Conservation (phyloP, 1,140 invertebrate species). For the Drosophila sulfurigaster region DNA sequence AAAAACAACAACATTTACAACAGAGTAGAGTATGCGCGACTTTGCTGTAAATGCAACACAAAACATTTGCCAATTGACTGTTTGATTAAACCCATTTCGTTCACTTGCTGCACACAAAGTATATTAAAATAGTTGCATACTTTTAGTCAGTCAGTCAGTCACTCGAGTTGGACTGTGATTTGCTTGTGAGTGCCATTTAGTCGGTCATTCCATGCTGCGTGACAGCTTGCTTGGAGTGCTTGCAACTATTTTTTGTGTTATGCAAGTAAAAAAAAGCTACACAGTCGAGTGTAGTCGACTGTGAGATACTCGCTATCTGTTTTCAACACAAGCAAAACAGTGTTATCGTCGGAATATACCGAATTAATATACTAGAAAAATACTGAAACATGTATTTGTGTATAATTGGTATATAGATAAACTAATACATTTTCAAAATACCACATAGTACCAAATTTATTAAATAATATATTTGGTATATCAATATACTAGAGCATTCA, state of each 20-base stretch:
- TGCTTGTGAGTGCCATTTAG: constrained; percentile 23
- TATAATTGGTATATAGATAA: no score
- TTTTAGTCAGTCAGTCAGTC: background rate
- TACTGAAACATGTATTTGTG: no score
- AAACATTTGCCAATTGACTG: background rate
- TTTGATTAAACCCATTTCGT: background rate
- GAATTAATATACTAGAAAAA: no score
- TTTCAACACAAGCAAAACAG: no score
- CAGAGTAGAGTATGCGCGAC: constrained; percentile 1
- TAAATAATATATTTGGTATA: no score
- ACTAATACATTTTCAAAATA: no score
- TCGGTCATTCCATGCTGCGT: constrained; percentile 28
- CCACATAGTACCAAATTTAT: no score
- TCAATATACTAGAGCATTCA: no score
- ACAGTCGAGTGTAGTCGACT: no score
- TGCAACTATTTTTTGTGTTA: constrained; percentile 21
- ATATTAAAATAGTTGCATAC: background rate
- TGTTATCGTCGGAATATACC: no score
- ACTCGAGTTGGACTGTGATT: constrained; percentile 21
- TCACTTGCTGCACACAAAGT: background rate
- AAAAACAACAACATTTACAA: background rate
- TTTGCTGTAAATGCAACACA: background rate
- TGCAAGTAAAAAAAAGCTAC: no score
- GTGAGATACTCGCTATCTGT: no score
- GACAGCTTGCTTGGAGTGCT: background rate